phyloP scores from a whole-genome alignment of 37 sponge, comb jelly and placozoan species.

The Chondrilla cf. caribensis region DNA sequence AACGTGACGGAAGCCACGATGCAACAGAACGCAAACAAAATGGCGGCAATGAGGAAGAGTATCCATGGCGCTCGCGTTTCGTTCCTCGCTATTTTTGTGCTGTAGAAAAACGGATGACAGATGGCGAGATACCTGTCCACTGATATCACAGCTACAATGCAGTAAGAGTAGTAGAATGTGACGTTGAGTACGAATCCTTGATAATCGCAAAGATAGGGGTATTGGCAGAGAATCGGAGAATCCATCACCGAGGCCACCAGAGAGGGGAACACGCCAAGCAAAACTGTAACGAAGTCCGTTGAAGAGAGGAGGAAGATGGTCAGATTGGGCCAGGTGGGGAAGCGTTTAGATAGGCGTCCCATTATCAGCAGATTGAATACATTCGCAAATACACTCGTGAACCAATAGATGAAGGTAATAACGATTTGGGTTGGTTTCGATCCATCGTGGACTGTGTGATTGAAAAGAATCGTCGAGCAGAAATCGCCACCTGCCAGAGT shows the following conservation, averaged over 20 bases:
- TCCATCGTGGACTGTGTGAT: too few relatives aligned
- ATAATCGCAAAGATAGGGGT: not conserved
- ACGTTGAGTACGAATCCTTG: not conserved
- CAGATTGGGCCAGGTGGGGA: constrained; percentile 7
- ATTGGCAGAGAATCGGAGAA: not conserved
- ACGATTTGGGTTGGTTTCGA: too few relatives aligned
- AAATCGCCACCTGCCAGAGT: too few relatives aligned
- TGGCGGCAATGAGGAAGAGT: not conserved
- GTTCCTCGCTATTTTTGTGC: constrained; percentile 1
- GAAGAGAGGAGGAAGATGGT: not conserved
- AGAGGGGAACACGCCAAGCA: not conserved
- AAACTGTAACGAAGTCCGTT: not conserved
- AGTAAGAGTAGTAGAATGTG: not conserved
- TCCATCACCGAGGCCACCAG: not conserved
- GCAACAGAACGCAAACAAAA: not conserved
- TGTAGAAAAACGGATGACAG: constrained; percentile 4
- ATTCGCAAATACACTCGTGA: not conserved
- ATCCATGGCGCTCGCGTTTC: not conserved
- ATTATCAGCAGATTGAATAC: not conserved
- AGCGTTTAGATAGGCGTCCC: not conserved
- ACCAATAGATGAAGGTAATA: not conserved
- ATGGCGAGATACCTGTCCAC: not conserved
- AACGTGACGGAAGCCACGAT: not conserved
- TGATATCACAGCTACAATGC: not conserved
- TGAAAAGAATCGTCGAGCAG: too few relatives aligned